Base-by-base conservation (phyloP, 1,140 invertebrate genomes). In the Hylaeus anthracinus region DNA sequence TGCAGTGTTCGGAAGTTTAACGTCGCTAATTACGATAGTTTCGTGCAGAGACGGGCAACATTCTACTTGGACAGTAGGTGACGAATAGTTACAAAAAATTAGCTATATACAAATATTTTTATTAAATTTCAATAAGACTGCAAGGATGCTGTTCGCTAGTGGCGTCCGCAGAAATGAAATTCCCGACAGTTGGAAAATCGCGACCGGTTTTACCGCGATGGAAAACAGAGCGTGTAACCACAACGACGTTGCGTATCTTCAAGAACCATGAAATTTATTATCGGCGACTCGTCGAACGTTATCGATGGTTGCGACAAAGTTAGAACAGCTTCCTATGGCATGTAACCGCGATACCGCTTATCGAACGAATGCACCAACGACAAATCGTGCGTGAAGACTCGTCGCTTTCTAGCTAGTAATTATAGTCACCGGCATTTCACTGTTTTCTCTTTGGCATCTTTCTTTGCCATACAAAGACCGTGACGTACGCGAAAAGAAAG, bases 151-250 rank as follows among this genome's bases (percentile, higher is more conserved):
- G 26, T 26, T 26, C 26, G 26, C 26, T 26, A 26, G 26, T 26
- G 26, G 26, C 26, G 26, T 26, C 26, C 45, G 9, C n/a, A 1
- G n/a, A 63, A 3, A 10, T 3, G 45, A 43, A 26, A 43, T 26
- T 73, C 3, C 8, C 5, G 14, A 1, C 5, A 10, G 14, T 45
- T 45, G n/a, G 64, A 39, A 76, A 69, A 39, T 56, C 51, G 15
- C 66, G 3, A 51, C 55, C 45, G 6, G n/a, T 70, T 10, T 69
- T 26, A 39, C 74, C 65, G 75, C n/a, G 75, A 77, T 77, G 56
- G 56, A 77, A 77, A 77, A 77, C 75, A 70, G 75, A 77, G 75
- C 75, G 66, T 61, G 75, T 71, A 77, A 77, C 67, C 66, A 41
- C 75, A 26, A 43, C 37, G 5, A 43, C 37, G 73, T 61, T 72